Conservation (phyloP, 2,888 invertebrate genomes). For the Pollenia griseotomentosa region DNA sequence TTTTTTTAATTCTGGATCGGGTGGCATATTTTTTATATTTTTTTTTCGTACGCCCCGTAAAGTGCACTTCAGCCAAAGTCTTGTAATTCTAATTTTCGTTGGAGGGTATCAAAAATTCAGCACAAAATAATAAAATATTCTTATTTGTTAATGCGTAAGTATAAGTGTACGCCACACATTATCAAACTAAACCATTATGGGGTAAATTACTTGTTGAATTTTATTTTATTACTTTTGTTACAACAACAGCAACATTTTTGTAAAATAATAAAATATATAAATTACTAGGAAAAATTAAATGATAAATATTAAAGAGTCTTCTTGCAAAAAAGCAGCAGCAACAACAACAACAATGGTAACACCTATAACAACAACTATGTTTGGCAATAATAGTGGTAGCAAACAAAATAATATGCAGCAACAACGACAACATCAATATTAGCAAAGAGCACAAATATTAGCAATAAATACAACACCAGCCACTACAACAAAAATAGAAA, state of each 20-base stretch:
- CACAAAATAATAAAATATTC: not conserved
- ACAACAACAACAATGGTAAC: not conserved
- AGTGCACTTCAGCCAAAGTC: too few relatives aligned
- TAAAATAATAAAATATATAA: slow-evolving; percentile 46
- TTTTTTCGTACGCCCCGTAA: too few relatives aligned
- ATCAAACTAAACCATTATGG: not conserved
- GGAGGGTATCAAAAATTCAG: too few relatives aligned
- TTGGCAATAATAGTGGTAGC: slow-evolving; percentile 55
- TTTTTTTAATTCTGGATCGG: too few relatives aligned
- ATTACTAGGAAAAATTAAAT: slow-evolving; percentile 64
- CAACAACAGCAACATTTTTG: slow-evolving; percentile 27
- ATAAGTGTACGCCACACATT: not conserved
- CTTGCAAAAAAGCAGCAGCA: slow-evolving; percentile 53
- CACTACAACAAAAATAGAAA: slow-evolving; percentile 47
- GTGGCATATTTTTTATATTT: too few relatives aligned
- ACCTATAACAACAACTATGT: slow-evolving; percentile 46
- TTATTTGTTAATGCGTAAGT: not conserved
- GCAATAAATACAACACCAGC: slow-evolving; percentile 33
- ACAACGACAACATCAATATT: slow-evolving; percentile 72
- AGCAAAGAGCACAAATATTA: slow-evolving; percentile 42
- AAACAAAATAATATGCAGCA: slow-evolving; percentile 49
- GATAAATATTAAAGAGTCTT: slow-evolving; percentile 57
- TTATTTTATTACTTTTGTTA: slow-evolving; percentile 26
- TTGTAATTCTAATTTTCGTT: too few relatives aligned
- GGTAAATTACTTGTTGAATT: slow-evolving; percentile 1